A percentile compares a stretch with the other conserved stretches of the same genome.
Evolutionary conservation across 2,797 vertebrate species (phyloP).

Genomic region (Parambassis ranga): DNA sequence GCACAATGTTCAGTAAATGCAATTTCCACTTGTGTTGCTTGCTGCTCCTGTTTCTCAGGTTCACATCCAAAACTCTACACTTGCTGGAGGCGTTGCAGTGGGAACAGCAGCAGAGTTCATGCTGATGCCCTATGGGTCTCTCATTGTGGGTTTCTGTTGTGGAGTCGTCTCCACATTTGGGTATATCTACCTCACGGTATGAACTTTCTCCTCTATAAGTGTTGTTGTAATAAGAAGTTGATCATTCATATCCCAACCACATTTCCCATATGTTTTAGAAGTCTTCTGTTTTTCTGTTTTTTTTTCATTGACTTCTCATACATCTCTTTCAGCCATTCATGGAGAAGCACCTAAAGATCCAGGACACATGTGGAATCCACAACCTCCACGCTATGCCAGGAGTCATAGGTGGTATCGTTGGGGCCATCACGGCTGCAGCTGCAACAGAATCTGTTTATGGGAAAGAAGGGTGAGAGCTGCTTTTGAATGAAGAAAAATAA

Average conservation of each 20-base stretch:
- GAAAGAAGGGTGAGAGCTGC: conserved; percentile 84
- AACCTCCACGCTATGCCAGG: conserved; percentile 96
- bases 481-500: neutral
- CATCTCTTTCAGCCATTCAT: conserved; percentile 84
- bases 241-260: too few species aligned
- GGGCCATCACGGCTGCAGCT: conserved; percentile 88
- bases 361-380: conserved; percentile 96
- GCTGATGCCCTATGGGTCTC: conserved; percentile 90
- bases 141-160: conserved; percentile 91
- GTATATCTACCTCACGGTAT: conserved; percentile 80
- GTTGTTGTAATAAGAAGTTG: neutral
- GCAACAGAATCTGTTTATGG: conserved; percentile 83
- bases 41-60: conserved; percentile 77
- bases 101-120: conserved; percentile 96
- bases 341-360: conserved; percentile 88
- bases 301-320: too few species aligned
- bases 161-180: conserved; percentile 90
- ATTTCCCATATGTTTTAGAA: too few species aligned
- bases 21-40: neutral
- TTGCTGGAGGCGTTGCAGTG: conserved; percentile 94
- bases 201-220: neutral
- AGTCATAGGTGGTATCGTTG: conserved; percentile 92
- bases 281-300: too few species aligned
- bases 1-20: neutral
- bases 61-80: conserved; percentile 95